Evolutionary conservation across 2,797 vertebrate genomes (phyloP).

Genomic region (Enteromius thamalakanensis): DNA sequence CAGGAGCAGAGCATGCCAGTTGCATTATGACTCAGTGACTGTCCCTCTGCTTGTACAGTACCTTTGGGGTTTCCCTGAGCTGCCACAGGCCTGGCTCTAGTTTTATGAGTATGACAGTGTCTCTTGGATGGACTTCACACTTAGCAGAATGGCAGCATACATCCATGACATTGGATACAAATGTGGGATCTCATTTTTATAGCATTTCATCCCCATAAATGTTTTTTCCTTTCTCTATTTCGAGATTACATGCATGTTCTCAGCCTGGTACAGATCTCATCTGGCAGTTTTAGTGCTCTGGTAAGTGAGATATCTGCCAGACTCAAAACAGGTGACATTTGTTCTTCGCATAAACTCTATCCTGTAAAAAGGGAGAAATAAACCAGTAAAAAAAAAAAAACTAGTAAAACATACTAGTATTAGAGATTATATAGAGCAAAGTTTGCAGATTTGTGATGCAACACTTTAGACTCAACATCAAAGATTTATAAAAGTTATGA

Average conservation of each 20-base stretch:
- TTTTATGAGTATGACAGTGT: slow-evolving; percentile 48
- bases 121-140: slow-evolving; percentile 42
- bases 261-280: slow-evolving; percentile 29
- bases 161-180: slow-evolving; percentile 29
- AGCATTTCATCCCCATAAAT: slow-evolving; percentile 34
- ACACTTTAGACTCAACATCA: not conserved
- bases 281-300: slow-evolving; percentile 36
- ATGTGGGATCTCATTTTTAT: slow-evolving; percentile 36
- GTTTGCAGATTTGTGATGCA: not conserved
- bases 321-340: slow-evolving; percentile 37
- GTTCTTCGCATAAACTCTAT: slow-evolving; percentile 46
- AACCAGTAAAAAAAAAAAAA: not conserved
- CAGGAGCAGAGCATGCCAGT: slow-evolving; percentile 68
- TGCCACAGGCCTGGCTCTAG: slow-evolving; percentile 39
- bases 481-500: not conserved
- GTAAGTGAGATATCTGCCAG: slow-evolving; percentile 49
- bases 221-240: slow-evolving; percentile 39
- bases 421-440: slow-evolving; percentile 21
- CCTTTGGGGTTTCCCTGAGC: slow-evolving; percentile 63
- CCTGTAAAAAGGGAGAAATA: slow-evolving; percentile 50
- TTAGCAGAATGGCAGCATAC: slow-evolving; percentile 23
- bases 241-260: slow-evolving; percentile 22
- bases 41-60: slow-evolving; percentile 47
- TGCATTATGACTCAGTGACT: slow-evolving; percentile 63
- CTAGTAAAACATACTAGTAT: not conserved